phyloP scores from a whole-genome alignment of 2,888 invertebrate species.

The Eupsilia transversa region DNA sequence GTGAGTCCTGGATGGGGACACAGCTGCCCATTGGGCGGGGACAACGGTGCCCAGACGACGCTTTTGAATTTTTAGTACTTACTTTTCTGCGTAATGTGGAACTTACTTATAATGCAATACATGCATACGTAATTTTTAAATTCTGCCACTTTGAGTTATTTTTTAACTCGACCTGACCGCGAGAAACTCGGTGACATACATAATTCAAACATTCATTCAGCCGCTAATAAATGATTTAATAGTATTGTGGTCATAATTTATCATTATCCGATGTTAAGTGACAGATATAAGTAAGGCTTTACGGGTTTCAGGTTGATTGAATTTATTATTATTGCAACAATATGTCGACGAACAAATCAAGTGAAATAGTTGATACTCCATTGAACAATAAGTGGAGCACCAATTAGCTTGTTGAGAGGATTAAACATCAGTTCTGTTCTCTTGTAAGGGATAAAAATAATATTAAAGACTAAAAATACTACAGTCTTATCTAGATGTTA shows the following conservation, averaged over 20 bases:
- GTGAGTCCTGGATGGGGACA: constrained; percentile 76
- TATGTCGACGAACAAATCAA: constrained; percentile 47
- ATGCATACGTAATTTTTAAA: constrained; percentile 51
- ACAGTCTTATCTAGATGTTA: constrained; percentile 16
- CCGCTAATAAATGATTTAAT: constrained; percentile 51
- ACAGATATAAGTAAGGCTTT: constrained; percentile 42
- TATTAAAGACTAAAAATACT: constrained; percentile 10
- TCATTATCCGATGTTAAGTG: constrained; percentile 53
- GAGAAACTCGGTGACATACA: constrained; percentile 40
- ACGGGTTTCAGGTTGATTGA: constrained; percentile 46
- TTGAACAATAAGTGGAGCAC: constrained; percentile 19
- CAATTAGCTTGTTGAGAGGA: constrained; percentile 38
- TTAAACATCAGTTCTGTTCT: constrained; percentile 25
- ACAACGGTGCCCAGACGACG: constrained; percentile 77
- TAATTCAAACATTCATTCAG: constrained; percentile 47
- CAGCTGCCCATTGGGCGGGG: constrained; percentile 83
- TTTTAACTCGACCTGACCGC: constrained; percentile 15
- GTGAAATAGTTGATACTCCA: constrained; percentile 26
- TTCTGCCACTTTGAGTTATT: constrained; percentile 18
- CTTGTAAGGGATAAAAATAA: not conserved
- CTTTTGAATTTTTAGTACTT: constrained; percentile 82
- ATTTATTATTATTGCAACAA: constrained; percentile 54
- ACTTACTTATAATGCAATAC: constrained; percentile 51
- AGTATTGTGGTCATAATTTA: constrained; percentile 39
- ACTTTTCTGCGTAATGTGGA: constrained; percentile 69